Conservation (phyloP, 2,888 invertebrate species). For the Germaria angustata region DNA sequence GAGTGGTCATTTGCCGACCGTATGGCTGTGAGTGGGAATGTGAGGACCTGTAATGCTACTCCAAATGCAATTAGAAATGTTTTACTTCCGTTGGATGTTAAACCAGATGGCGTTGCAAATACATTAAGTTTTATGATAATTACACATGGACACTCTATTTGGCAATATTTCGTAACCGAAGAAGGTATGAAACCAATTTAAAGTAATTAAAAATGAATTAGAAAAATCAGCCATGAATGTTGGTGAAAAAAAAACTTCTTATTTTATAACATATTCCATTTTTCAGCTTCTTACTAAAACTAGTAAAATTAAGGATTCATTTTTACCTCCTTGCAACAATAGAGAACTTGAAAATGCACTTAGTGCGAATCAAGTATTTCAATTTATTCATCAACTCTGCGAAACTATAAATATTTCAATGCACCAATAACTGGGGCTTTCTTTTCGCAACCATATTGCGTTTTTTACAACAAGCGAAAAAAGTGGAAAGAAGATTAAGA, state of each 20-base stretch:
- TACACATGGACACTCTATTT: slow-evolving; percentile 50
- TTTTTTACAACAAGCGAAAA: slow-evolving; percentile 11
- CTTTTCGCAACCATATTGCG: slow-evolving; percentile 45
- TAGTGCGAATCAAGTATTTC: slow-evolving; percentile 24
- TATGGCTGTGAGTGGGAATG: not conserved
- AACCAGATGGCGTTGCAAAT: slow-evolving; percentile 61
- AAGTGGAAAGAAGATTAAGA: not conserved
- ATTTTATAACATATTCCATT: not conserved
- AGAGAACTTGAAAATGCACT: slow-evolving; percentile 59
- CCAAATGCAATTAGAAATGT: slow-evolving; percentile 67
- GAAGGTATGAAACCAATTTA: slow-evolving; percentile 40
- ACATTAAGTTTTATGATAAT: slow-evolving; percentile 65
- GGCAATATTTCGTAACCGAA: slow-evolving; percentile 8
- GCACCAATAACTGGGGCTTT: slow-evolving; percentile 13
- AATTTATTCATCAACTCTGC: slow-evolving; percentile 39
- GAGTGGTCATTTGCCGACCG: slow-evolving; percentile 23
- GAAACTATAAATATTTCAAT: slow-evolving; percentile 20
- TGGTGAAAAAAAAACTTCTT: not conserved
- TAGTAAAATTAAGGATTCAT: not conserved
- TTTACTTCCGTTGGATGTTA: slow-evolving; percentile 65
- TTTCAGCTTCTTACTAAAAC: not conserved
- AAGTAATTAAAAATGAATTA: slow-evolving; percentile 55
- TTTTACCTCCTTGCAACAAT: not conserved
- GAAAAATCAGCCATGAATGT: not conserved
- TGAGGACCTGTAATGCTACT: slow-evolving; percentile 33